Conservation (phyloP, 2,113 vertebrate species). For the Microtus richardsoni region DNA sequence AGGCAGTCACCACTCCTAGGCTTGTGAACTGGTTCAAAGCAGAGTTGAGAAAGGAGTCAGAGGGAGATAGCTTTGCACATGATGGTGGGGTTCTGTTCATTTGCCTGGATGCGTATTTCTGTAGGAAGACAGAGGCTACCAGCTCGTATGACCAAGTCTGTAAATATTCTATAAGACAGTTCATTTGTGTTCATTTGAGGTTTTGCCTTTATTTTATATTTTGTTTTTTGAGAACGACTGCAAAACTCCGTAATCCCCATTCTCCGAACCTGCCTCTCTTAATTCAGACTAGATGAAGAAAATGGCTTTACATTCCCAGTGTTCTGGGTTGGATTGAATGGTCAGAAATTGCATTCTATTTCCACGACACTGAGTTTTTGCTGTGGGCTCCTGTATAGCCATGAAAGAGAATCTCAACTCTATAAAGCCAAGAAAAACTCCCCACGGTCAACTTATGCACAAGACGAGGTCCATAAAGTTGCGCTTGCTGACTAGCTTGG, state of each 20-base stretch:
- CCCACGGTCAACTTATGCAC: constrained; percentile 51
- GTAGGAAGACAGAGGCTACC: background rate
- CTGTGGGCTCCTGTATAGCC: constrained; percentile 45
- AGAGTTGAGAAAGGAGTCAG: background rate
- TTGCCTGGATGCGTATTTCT: background rate
- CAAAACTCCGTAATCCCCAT: background rate
- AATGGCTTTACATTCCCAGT: constrained; percentile 20
- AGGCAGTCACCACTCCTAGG: background rate
- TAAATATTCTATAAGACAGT: background rate
- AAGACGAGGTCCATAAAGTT: constrained; percentile 58
- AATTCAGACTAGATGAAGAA: constrained; percentile 16
- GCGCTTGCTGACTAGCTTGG: constrained; percentile 49
- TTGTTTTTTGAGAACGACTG: background rate
- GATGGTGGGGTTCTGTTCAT: background rate
- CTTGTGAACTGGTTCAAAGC: background rate
- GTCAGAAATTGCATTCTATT: constrained; percentile 52
- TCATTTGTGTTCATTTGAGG: background rate
- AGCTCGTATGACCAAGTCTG: accelerated
- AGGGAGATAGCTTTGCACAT: background rate
- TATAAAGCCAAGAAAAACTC: constrained; percentile 73
- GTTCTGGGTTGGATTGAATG: background rate
- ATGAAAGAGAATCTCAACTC: constrained; percentile 55
- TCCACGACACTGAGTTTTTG: constrained; percentile 53
- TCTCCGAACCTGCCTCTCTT: background rate
- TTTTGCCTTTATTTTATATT: background rate